Base-by-base conservation (phyloP, 1,140 invertebrate genomes). In the Drosophila dunni region DNA sequence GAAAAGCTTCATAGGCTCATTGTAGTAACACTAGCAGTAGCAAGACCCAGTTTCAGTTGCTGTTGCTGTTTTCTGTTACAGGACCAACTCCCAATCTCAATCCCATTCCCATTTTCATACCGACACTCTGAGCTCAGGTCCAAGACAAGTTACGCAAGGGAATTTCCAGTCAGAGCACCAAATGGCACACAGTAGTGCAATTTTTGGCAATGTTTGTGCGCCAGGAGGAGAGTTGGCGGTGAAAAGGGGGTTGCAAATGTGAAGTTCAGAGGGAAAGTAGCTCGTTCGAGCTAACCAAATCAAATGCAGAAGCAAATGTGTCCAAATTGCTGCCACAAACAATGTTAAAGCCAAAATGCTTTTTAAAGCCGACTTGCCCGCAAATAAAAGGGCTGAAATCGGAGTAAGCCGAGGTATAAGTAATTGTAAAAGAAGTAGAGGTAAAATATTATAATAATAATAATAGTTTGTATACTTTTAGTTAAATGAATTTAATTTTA, bases 141-240 rank as follows among this genome's bases (percentile, higher is more conserved):
- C 38, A 51, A 45, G 53, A 36, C 70, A 45, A 29, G 76, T 54
- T 58, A 63, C 67, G 64, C 79, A 50, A 74, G 79, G 82, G 82
- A 88, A 86, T 85, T 78, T 86, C 77, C 68, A 78, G 61, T 71
- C 62, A 63, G 61, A 60, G 54, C 79, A 82, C 71, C 83, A 86
- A 86, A 86, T 86, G 82, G 79, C 79, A 88, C 82, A 76, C 82
- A 73, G 79, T 79, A 86, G 82, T 86, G 82, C 83, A 88, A 86
- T 86, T 88, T 86, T 79, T 75, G 50, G 38, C 70, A 74, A 62
- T 54, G 48, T 61, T 46, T 53, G 46, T 53, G 36, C 34, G 36
- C 10, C 13, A 24, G 24, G 3, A 3, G 34, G 48, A 34, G 7
- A 34, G 7, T 29, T 29, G 24, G 24, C 24, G 13, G 11, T 13